phyloP scores from a whole-genome alignment of 2,888 invertebrate genomes.

The Sinelater perroti region DNA sequence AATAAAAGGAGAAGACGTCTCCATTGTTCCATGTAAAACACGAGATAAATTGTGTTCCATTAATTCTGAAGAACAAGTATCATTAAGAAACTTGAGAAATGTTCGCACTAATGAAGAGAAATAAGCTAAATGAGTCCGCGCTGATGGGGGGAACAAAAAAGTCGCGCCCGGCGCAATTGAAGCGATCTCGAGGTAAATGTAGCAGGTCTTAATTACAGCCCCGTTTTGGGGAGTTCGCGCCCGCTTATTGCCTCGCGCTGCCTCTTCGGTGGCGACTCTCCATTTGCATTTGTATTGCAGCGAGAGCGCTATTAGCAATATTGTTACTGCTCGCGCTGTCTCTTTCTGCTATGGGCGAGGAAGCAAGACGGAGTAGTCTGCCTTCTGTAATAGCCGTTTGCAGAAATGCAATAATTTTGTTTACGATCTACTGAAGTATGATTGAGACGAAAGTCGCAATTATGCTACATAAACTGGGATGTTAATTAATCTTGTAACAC shows the following conservation, averaged over 20 bases:
- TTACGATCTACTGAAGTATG: no score
- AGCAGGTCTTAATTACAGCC: conserved; percentile 25
- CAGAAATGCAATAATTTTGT: no score
- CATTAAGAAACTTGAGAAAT: conserved; percentile 25
- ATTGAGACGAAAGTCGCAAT: no score
- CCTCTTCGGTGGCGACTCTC: no score
- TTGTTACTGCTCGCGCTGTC: no score
- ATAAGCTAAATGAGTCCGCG: conserved; percentile 26
- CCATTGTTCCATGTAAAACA: conserved; percentile 18
- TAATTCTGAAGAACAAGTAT: conserved; percentile 25
- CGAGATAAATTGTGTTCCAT: conserved; percentile 21
- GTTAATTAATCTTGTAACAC: no score
- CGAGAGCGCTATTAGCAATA: no score
- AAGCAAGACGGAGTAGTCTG: no score
- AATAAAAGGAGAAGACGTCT: neutral
- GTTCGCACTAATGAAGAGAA: conserved; percentile 28
- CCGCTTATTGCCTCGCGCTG: conserved; percentile 29
- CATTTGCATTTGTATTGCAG: no score
- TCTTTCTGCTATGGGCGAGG: no score
- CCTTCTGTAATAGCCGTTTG: no score
- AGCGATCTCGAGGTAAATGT: conserved; percentile 28
- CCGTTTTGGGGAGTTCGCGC: conserved; percentile 23
- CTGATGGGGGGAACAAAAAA: conserved; percentile 27
- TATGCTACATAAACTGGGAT: no score
- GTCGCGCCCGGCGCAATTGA: conserved; percentile 23